Evolutionary conservation across 2,888 invertebrate species (phyloP).

Genomic region (Hemistola chrysoprasaria): DNA sequence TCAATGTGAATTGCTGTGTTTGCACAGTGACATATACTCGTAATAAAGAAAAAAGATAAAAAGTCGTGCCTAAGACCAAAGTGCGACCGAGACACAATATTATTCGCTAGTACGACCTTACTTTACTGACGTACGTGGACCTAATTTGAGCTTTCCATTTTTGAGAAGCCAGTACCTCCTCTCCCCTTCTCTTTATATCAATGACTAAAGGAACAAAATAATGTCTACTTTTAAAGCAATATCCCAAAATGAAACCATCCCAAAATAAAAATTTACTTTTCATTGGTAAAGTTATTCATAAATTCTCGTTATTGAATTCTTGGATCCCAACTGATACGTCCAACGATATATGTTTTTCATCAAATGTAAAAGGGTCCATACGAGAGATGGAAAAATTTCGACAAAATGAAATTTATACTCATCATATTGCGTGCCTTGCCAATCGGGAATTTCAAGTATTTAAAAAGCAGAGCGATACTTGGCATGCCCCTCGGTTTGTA

Average conservation of each 20-base stretch:
- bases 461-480: constrained; percentile 51
- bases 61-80: too few relatives aligned
- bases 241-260: constrained; percentile 3
- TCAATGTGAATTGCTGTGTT: too few relatives aligned
- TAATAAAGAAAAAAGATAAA: too few relatives aligned
- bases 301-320: constrained; percentile 49
- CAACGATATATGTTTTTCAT: constrained; percentile 42
- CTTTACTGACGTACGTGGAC: too few relatives aligned
- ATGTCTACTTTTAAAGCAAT: too few relatives aligned
- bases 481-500: constrained; percentile 39
- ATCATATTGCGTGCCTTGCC: constrained; percentile 67
- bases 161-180: too few relatives aligned
- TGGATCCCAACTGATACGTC: constrained; percentile 35
- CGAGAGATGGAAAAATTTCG: constrained; percentile 50
- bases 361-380: constrained; percentile 46
- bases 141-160: too few relatives aligned
- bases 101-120: too few relatives aligned
- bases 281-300: constrained; percentile 34
- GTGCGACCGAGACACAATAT: too few relatives aligned
- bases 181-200: too few relatives aligned
- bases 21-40: too few relatives aligned
- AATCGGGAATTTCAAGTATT: constrained; percentile 66
- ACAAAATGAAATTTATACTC: constrained; percentile 64
- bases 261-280: constrained; percentile 7
- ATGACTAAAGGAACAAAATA: too few relatives aligned